Conservation (phyloP, 2,888 invertebrate genomes). For the Ceraclea dissimilis region DNA sequence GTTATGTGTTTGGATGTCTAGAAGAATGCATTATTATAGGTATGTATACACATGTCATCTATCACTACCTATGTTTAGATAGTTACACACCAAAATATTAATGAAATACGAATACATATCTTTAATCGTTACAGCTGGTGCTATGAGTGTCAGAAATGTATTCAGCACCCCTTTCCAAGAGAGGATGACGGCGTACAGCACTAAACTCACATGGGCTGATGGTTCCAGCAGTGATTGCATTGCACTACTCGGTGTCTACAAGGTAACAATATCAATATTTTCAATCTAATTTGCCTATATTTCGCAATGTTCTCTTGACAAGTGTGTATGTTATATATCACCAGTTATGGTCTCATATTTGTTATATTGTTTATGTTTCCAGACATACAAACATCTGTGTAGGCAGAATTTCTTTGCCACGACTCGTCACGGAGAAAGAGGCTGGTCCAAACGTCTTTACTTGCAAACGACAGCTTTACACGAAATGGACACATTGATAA, state of each 20-base stretch:
- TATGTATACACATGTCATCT: constrained; percentile 24
- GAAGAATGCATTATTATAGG: constrained; percentile 82
- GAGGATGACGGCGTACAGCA: constrained; percentile 61
- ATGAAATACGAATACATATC: no score
- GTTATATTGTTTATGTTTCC: constrained; percentile 8
- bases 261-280: constrained; percentile 48
- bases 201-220: constrained; percentile 74
- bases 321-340: not conserved
- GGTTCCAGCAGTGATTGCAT: constrained; percentile 78
- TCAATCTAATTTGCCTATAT: no score
- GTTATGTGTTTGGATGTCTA: constrained; percentile 77
- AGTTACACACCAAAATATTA: no score
- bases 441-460: constrained; percentile 64
- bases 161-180: constrained; percentile 69
- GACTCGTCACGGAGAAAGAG: constrained; percentile 39
- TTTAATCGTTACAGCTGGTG: constrained; percentile 65
- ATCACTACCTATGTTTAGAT: not conserved
- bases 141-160: constrained; percentile 72
- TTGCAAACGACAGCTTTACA: constrained; percentile 64
- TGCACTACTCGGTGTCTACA: constrained; percentile 72
- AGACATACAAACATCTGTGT: constrained; percentile 64
- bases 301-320: no score
- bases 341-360: no score
- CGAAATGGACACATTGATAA: constrained; percentile 64
- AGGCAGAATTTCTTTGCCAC: constrained; percentile 50